Percentiles rank a stretch among this genome's conserved stretches.
phyloP scores from a whole-genome alignment of 2,113 vertebrate genomes.

The Forbesichthys papilliferus region DNA sequence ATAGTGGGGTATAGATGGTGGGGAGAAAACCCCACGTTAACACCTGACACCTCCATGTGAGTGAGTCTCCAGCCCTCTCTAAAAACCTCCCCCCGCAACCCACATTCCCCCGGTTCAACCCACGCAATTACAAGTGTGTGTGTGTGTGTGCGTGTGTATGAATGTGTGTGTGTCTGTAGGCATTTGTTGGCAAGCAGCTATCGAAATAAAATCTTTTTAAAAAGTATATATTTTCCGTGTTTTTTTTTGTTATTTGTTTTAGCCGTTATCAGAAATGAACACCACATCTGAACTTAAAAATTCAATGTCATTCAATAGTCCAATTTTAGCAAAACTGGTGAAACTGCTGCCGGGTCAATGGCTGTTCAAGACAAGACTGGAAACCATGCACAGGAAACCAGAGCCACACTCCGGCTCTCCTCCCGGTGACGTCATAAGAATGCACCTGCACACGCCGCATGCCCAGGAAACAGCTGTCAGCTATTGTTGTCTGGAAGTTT shows the following conservation, averaged over 20 bases:
- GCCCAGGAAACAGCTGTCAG: conserved; percentile 64
- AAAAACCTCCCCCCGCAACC: conserved; percentile 29
- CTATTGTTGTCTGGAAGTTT: conserved; percentile 64
- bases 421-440: conserved; percentile 49
- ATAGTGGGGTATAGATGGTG: no score
- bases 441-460: conserved; percentile 47
- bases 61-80: conserved; percentile 25
- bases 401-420: background rate
- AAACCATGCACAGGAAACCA: conserved; percentile 33
- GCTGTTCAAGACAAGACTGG: background rate
- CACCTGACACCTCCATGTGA: conserved; percentile 59
- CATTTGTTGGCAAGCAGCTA: no score
- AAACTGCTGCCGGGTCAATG: background rate
- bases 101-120: background rate
- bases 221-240: no score
- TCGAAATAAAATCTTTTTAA: no score
- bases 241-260: no score
- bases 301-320: background rate
- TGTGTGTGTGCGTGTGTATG: conserved; percentile 1
- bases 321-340: background rate
- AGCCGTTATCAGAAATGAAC: no score
- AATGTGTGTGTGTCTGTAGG: background rate
- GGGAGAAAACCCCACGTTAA: conserved; percentile 26
- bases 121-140: background rate
- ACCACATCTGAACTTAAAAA: no score